A percentile compares a stretch with the other conserved stretches of the same genome.
Conservation (phyloP, 1,140 invertebrate species). For the Sinonovacula constricta region DNA sequence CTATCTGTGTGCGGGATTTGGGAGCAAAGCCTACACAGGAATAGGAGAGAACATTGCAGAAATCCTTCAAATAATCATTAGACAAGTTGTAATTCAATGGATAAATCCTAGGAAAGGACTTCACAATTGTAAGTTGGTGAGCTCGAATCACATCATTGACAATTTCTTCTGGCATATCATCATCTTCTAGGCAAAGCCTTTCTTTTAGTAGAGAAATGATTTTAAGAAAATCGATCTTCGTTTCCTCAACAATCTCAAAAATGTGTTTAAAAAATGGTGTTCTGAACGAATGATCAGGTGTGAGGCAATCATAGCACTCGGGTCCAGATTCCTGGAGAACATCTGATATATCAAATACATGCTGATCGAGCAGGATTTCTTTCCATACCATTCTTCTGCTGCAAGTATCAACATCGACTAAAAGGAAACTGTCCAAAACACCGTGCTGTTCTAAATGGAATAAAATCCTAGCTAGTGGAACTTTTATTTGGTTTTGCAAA, state of each 20-base stretch:
- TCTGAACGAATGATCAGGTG: slow-evolving; percentile 6
- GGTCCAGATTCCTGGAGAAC: slow-evolving; percentile 13
- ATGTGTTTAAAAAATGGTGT: slow-evolving; percentile 20
- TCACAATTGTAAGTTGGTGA: background rate
- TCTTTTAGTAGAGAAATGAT: slow-evolving; percentile 1
- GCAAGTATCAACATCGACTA: background rate
- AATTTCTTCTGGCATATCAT: slow-evolving; percentile 7
- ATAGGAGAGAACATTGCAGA: slow-evolving; percentile 36
- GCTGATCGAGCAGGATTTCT: background rate
- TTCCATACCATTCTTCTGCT: slow-evolving; percentile 12
- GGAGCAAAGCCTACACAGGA: background rate
- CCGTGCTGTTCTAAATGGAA: slow-evolving; percentile 21
- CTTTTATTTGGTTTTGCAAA: slow-evolving; percentile 3
- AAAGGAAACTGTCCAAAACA: slow-evolving; percentile 25
- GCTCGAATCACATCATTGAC: slow-evolving; percentile 6
- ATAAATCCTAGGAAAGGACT: background rate
- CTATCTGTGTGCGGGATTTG: background rate
- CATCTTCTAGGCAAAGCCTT: slow-evolving; percentile 9
- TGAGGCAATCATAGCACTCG: slow-evolving; percentile 32
- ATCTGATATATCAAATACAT: slow-evolving; percentile 13
- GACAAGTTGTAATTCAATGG: background rate
- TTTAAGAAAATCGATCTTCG: slow-evolving; percentile 20
- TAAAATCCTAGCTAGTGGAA: slow-evolving; percentile 25
- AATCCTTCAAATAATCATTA: slow-evolving; percentile 36
- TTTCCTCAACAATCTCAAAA: slow-evolving; percentile 23